Evolutionary conservation across 2,797 vertebrate genomes (phyloP).

Genomic region (Coregonus sp.): DNA sequence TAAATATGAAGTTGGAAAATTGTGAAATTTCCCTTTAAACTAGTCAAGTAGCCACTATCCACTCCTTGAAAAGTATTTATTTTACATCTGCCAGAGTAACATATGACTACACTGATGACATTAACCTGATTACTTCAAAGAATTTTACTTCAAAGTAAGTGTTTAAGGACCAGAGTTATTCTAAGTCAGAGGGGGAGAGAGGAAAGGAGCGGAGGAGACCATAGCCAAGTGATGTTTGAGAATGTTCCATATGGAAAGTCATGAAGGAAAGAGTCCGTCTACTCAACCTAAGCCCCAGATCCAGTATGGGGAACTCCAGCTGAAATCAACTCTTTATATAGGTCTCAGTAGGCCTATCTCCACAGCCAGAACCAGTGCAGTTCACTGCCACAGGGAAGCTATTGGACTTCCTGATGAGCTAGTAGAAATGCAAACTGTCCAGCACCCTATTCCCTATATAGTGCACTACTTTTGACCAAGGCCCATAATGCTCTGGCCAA

Average conservation of each 20-base stretch:
- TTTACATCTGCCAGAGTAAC: constrained; percentile 1
- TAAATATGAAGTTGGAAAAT: too few species aligned
- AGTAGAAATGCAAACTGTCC: constrained; percentile 1
- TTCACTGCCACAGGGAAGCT: constrained; percentile 34
- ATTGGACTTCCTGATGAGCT: constrained; percentile 10
- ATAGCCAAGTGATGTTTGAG: constrained; percentile 16
- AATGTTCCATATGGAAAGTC: constrained; percentile 50
- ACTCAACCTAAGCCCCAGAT: constrained; percentile 33
- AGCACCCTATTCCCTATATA: not conserved
- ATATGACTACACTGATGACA: not conserved
- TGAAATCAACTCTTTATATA: constrained; percentile 42
- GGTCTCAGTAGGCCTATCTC: constrained; percentile 36
- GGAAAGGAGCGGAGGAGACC: not conserved
- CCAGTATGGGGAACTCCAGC: constrained; percentile 41
- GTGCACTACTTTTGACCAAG: too few species aligned
- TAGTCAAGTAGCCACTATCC: not conserved
- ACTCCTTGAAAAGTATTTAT: not conserved
- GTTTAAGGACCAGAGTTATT: not conserved
- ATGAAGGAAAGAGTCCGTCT: constrained; percentile 26
- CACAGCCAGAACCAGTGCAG: constrained; percentile 27
- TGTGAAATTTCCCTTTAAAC: not conserved
- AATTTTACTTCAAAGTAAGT: constrained; percentile 7
- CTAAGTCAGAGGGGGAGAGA: too few species aligned
- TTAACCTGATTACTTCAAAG: not conserved
- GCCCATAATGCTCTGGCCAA: too few species aligned